Conservation (phyloP, 2,797 vertebrate genomes). For the Crenichthys baileyi region DNA sequence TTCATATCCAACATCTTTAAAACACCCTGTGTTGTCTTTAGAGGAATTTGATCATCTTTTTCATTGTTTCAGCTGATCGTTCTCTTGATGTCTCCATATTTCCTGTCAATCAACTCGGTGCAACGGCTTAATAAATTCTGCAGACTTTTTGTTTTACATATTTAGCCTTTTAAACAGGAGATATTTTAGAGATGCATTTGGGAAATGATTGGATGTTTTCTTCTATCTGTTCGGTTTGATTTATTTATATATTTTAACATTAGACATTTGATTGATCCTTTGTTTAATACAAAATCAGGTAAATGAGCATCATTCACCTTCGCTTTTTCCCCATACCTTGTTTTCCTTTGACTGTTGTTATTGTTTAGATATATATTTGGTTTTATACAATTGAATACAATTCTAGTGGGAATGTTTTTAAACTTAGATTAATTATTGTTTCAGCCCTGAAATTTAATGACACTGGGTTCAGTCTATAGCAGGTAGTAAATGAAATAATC, state of each 20-base stretch:
- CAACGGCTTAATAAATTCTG: background rate
- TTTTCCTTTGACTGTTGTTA: background rate
- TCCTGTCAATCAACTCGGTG: background rate
- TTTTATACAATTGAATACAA: background rate
- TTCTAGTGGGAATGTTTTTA: constrained; percentile 4
- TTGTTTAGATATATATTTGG: background rate
- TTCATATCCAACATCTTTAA: no score
- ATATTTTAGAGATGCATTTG: background rate
- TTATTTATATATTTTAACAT: background rate
- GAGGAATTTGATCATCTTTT: background rate
- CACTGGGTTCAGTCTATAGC: constrained; percentile 11
- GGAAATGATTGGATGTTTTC: background rate
- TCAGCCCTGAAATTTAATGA: constrained; percentile 7
- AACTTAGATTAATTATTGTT: constrained; percentile 18
- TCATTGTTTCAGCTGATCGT: background rate
- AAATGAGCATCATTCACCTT: background rate
- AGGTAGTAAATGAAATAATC: constrained; percentile 17
- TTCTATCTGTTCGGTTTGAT: background rate
- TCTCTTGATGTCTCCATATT: background rate
- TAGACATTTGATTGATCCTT: background rate
- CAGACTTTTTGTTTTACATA: background rate
- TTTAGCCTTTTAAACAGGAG: background rate
- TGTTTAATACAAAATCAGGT: background rate
- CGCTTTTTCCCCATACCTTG: background rate
- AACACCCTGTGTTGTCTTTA: no score